Base-by-base conservation (phyloP, 2,888 invertebrate genomes). In the Hanleya hanleyi region DNA sequence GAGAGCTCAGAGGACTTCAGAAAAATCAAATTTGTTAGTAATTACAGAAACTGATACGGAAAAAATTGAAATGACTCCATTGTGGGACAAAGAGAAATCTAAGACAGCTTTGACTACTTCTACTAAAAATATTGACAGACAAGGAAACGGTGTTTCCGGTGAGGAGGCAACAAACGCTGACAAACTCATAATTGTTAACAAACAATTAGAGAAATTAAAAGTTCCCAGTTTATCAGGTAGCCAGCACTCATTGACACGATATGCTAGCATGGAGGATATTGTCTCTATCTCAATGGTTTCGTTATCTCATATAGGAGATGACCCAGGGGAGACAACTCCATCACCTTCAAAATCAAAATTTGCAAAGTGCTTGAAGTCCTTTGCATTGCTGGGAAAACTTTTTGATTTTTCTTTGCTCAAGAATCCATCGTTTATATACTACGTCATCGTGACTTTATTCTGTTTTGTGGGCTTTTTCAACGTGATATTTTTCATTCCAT, bases 391-490 rank as follows among this genome's bases (percentile, higher is more conserved):
- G 35, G n/a, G 29, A 9, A 36, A 1, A 12, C 3, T 37, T 2
- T 32, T 64, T n/a, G 64, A 64, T 37, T 2, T 64, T 5, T 64
- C 64, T 15, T 37, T 64, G 4, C 29, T 67, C n/a, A 41, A 41
- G 32, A 32, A 67, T 5, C 36, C 18, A 4, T 12, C 47, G 12
- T 67, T 38, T 26, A 3, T 67, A 18, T 36, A 41, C 22, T 67
- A 22, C 32, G 29, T 38, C 1, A 1, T 67, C 2, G 7, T 29
- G 15, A 15, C 15, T 3, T 1, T 32, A 22, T 47, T 76, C 5
- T 71, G 71, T 35, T 61, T 50, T 33, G 15, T 38, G 22, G 68
- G 70, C 2, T 68, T 36, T 35, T 38, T 71, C 26, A 74, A 74
- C 35, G 35, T 49, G 1, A 47, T 70, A n/a, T 26, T 74, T 32